Conservation (phyloP, 2,113 vertebrate genomes). For the Lophochroa leadbeateri region DNA sequence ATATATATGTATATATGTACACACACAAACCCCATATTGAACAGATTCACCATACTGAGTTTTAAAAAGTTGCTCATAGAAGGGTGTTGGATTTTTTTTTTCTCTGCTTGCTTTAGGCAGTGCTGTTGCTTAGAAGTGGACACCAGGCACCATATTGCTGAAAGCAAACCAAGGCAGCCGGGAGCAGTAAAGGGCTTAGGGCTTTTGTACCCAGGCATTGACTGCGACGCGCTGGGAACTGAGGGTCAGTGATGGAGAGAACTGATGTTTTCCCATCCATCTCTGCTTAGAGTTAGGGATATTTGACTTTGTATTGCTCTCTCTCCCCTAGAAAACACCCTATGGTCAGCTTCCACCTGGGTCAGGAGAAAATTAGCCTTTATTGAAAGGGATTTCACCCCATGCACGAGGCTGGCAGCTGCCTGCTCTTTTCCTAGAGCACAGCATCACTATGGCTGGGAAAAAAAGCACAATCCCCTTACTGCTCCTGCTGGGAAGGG, state of each 20-base stretch:
- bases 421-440: background rate
- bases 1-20: background rate
- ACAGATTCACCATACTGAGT: slow-evolving; percentile 67
- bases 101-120: slow-evolving; percentile 79
- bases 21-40: slow-evolving; percentile 70
- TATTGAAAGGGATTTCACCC: background rate
- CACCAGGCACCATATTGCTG: slow-evolving; percentile 64
- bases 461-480: slow-evolving; percentile 46
- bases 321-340: background rate
- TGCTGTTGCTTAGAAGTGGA: slow-evolving; percentile 70
- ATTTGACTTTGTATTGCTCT: background rate
- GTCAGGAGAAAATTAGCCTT: background rate
- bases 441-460: slow-evolving; percentile 23
- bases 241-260: background rate
- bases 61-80: slow-evolving; percentile 74
- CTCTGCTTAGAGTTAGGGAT: background rate
- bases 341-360: background rate
- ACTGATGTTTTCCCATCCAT: background rate
- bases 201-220: slow-evolving; percentile 37
- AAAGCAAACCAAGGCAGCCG: slow-evolving; percentile 55
- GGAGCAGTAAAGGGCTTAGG: slow-evolving; percentile 63
- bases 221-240: slow-evolving; percentile 34
- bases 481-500: slow-evolving; percentile 59
- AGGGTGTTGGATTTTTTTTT: slow-evolving; percentile 73
- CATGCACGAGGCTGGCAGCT: rapidly evolving